Base-by-base conservation (phyloP, 1,140 invertebrate genomes). In the Solenopsis fugax region DNA sequence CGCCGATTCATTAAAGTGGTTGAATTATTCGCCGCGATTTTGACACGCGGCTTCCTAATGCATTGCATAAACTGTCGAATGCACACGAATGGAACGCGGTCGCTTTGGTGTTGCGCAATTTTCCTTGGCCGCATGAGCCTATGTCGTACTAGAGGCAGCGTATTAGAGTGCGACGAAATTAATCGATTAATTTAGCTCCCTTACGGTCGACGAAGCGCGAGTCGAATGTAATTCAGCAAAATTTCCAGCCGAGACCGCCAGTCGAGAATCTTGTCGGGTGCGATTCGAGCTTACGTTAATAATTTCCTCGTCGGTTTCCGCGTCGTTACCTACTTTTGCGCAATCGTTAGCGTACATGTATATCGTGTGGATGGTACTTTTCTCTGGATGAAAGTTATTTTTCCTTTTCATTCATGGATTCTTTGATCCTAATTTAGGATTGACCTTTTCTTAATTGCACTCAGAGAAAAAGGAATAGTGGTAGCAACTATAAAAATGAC, bases 131-230 rank as follows among this genome's bases (percentile, higher is more conserved):
- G 45, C 52, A 24, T n/a, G 77, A 69, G 64, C 48, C 78, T 81
- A 56, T n/a, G 37, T 67, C 64, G 52, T 56, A 60, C 48, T 48
- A 69, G 21, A 69, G 12, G 65, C 65, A 16, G 37, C 16, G 60
- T 86, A 69, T 86, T 73, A 87, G 34, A 82, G 34, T 72, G 48
- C 62, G 50, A 89, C 45, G 69, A 76, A 76, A 89, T 89, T 81
- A 85, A 89, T 89, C 82, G 81, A 89, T 89, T 88, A 86, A 89
- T 88, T 85, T 64, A 78, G 67, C 88, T 62, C 81, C 71, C 85
- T 86, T 41, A 84, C 24, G 48, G 75, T 52, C 60, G 67, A 37
- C 65, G 80, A 77, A 78, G 80, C 87, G 56, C 85, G 52, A 88
- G 69, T 75, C 69, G 34, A 69, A 88, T 78, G 80, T 80, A 89